These are phyloP conservation scores for Xiphophorus couchianus DNA, from an alignment of 2,113 vertebrate genomes.

Conservation along the genomic window DNA sequence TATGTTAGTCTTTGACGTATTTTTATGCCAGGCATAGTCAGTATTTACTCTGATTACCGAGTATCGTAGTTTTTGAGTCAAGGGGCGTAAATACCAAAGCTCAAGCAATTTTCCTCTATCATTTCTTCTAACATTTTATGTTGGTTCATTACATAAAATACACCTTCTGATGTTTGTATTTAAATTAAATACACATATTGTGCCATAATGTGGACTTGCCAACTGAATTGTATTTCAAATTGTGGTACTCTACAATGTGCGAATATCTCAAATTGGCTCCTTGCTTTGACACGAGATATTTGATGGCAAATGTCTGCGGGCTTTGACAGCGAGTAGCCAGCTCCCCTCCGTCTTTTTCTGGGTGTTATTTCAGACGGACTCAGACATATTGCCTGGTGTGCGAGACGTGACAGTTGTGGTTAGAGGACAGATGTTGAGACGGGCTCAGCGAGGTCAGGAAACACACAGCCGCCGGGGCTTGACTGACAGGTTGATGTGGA, in stretches of 20 bases:
- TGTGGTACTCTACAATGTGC: not conserved
- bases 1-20: too few species aligned
- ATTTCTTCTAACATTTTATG: too few species aligned
- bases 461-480: conserved; percentile 47
- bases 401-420: conserved; percentile 62
- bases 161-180: too few species aligned
- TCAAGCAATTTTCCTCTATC: too few species aligned
- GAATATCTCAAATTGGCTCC: not conserved
- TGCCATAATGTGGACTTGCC: not conserved
- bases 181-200: not conserved
- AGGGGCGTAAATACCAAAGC: too few species aligned
- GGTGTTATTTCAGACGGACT: conserved; percentile 44
- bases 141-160: too few species aligned
- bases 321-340: conserved; percentile 13
- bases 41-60: too few species aligned
- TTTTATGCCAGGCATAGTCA: too few species aligned
- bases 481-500: conserved; percentile 63
- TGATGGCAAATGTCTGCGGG: conserved; percentile 1
- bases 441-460: conserved; percentile 60
- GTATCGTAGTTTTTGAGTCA: too few species aligned
- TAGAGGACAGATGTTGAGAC: conserved; percentile 57
- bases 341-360: conserved; percentile 21
- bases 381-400: conserved; percentile 55
- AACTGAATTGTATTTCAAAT: conserved; percentile 2
- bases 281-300: not conserved